Evolutionary conservation across 2,113 vertebrate species (phyloP), one percentile per base, ranked within the genome.

Genomic region (Otus sunia): DNA sequence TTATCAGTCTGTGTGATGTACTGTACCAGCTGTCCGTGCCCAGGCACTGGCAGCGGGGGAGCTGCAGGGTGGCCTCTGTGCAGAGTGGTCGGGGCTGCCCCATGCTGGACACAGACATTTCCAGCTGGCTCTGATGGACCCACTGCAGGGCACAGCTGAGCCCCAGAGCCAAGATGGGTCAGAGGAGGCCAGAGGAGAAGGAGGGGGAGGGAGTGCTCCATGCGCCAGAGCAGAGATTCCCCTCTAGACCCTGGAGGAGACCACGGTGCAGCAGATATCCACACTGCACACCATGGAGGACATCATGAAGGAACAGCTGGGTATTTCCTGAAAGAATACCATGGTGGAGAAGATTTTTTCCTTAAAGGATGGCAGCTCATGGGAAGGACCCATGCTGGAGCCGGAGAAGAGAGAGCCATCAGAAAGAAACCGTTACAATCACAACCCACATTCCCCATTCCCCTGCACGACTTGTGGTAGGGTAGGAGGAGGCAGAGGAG

Each of bases 341-440:
- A 69, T 7, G 4, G 62, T 13, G 9, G 25, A 80, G 19, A 14
- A 71, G 5, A 5, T 11, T 37, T 37, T 64, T 56, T 58, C 41
- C 0, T 0, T 56, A 23, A 68, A 87, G 30, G 12, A 67, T 0
- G 1, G 21, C 34, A 55, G 14, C 5, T 16, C 1, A 1, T 29
- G 11, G 37, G 49, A 83, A 72, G 19, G 7, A 84, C 10, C 32
- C 25, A 45, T 1, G 0, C 12, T 47, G 47, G 13, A 88, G 34
- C 8, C 1, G 1, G 17, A 13, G 2, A 30, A 36, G n/a, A 80
- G n/a, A 43, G 71, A 78, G 12, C 6, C 4, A 2, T 26, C 56
- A 91, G 56, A 62, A 14, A 75, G 34, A 3, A 81, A 74, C 30
- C 6, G 2, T 26, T 39, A 55, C 26, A 43, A 43, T 21, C 45